Base-by-base conservation (phyloP, 1,140 invertebrate species). In the Bathynomus jamesi region DNA sequence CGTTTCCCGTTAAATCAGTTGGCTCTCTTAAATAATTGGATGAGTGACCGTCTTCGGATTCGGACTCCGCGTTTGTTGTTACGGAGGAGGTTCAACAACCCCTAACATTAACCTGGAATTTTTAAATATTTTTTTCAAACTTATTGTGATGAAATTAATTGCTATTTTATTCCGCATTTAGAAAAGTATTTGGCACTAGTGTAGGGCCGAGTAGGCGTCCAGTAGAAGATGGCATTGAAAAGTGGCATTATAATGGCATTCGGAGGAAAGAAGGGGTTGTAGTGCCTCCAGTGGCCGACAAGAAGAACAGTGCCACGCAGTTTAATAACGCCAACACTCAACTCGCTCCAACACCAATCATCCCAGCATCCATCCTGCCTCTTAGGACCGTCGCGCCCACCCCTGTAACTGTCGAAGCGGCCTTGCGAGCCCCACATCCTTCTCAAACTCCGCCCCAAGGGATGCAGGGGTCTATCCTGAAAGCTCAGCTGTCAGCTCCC, bases 401-500 rank as follows among this genome's bases (percentile, higher is more conserved):
- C n/a, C 28, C 66, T 17, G 60, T 31, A 13, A 65, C 63, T 60
- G 30, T 72, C n/a, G 65, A 65, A 28, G 28, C 72, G 63, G 70
- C 67, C 63, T 28, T 67, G 29, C 66, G 31, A 13, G n/a, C 71
- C 13, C 74, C 70, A 7, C 62, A 71, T 32, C 28, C 65, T 30
- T 60, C 67, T 29, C 69, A 67, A 27, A n/a, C 68, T 46, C 70
- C 70, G 28, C 17, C 28, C 25, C 17, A 65, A 61, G 70, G 70
- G 24, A 64, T 71, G 3, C 69, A 75, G 0, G 89, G 88, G 70
- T 87, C 88, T n/a, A 91, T 90, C 81, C 85, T 90, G 24, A 90
- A 90, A 84, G 89, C 89, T 78, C 89, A 90, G 81, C 84, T 90
- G 69, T 89, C 88, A 80, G 87, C 88, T 74, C 89, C 89, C 70